Percentiles rank a stretch among this genome's conserved stretches.
Evolutionary conservation across 2,888 invertebrate genomes (phyloP).

Genomic region (Orthosia incerta): DNA sequence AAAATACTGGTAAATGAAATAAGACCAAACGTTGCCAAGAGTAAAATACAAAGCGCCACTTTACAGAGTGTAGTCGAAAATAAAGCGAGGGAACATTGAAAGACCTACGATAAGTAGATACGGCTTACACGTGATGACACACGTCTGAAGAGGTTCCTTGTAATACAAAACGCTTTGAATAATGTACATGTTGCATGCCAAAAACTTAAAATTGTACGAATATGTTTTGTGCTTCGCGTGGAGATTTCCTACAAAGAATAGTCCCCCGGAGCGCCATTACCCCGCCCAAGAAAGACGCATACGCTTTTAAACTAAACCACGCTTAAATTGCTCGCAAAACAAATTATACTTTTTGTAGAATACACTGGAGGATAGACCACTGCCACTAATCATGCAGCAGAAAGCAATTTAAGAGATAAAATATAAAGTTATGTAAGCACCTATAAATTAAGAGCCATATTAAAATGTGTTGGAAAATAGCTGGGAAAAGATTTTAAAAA

Average conservation of each 20-base stretch:
- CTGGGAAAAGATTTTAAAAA: constrained; percentile 27
- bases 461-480: constrained; percentile 33
- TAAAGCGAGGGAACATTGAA: constrained; percentile 66
- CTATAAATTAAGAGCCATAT: constrained; percentile 42
- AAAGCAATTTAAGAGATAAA: constrained; percentile 57
- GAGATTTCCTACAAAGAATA: constrained; percentile 71
- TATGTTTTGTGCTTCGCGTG: constrained; percentile 74
- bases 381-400: constrained; percentile 56
- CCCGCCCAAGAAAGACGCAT: constrained; percentile 73
- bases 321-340: constrained; percentile 77
- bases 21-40: constrained; percentile 29
- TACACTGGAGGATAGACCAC: constrained; percentile 50
- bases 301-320: constrained; percentile 84
- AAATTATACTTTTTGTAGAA: constrained; percentile 72
- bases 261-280: constrained; percentile 79
- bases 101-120: constrained; percentile 71
- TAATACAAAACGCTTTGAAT: constrained; percentile 79
- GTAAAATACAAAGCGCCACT: constrained; percentile 46
- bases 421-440: constrained; percentile 39
- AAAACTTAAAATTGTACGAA: constrained; percentile 82
- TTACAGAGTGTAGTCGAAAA: constrained; percentile 59
- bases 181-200: constrained; percentile 78
- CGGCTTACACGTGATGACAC: constrained; percentile 68
- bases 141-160: constrained; percentile 69
- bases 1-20: constrained; percentile 32